Conservation (phyloP, 2,797 vertebrate genomes). For the Meda fulgida region DNA sequence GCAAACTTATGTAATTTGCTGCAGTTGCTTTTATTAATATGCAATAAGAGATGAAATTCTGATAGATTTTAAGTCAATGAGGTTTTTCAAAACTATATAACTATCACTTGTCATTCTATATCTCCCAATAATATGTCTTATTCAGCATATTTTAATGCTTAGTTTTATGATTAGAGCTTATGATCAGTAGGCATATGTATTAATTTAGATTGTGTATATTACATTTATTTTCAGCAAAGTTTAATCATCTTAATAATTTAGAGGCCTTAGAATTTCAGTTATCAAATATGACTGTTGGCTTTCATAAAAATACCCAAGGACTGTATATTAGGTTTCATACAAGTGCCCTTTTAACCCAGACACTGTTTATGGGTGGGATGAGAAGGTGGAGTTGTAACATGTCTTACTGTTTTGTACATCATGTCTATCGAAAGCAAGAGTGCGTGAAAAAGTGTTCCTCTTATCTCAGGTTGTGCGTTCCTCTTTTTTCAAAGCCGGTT, state of each 20-base stretch:
- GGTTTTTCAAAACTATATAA: neutral
- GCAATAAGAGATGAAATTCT: neutral
- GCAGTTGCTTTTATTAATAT: neutral
- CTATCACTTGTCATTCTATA: neutral
- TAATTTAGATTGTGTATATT: neutral
- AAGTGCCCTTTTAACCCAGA: neutral
- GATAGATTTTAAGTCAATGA: neutral
- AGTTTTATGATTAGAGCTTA: neutral
- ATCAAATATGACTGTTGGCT: neutral
- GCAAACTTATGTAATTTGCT: neutral
- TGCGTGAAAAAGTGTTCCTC: neutral
- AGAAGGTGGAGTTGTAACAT: slow-evolving; percentile 43
- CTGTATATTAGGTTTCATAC: neutral
- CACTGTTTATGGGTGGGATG: slow-evolving; percentile 14
- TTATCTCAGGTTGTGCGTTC: neutral
- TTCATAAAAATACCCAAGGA: slow-evolving; percentile 5
- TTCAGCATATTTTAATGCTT: neutral
- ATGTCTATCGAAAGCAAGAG: slow-evolving; percentile 17
- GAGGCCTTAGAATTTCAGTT: neutral
- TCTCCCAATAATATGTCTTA: neutral
- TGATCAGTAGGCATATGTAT: neutral
- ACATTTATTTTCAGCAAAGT: neutral
- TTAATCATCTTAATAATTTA: neutral
- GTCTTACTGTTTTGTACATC: slow-evolving; percentile 14
- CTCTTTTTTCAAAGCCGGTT: slow-evolving; percentile 19